Evolutionary conservation across 1,140 invertebrate genomes (phyloP), one percentile per base, ranked within the genome.

Genomic region (Adelges cooleyi): DNA sequence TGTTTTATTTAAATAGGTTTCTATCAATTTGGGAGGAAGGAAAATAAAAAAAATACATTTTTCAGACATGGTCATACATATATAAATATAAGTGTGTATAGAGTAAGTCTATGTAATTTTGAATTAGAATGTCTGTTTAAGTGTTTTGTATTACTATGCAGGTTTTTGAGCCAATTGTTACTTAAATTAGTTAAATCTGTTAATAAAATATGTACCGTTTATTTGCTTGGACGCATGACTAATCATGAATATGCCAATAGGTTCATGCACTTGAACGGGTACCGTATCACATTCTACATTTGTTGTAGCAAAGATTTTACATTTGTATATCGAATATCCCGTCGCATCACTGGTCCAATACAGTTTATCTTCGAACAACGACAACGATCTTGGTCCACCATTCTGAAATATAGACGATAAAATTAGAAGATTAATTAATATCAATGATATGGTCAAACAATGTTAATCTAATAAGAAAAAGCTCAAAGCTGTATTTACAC

Each of bases 351-450:
- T 90, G 40, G 84, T 89, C 89, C 92, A 95, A 72, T 86, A 95
- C 1, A 96, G 71, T 11, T 77, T 80, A 74, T 94, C 84, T 75
- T 94, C 92, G 73, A 94, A 95, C 2, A 96, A 81, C 1, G 85
- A 81, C 54, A 97, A 77, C 1, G 87, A 83, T 72, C 86, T 90
- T 0, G 92, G 91, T n/a, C n/a, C n/a, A 75, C 44, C 20, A 29
- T 62, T 40, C 56, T 62, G 46, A 22, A 40, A 29, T n/a, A 20
- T 46, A 48, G 29, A 33, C 11, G 11, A 33, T 11, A 33, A 11
- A 5, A 33, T 33, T 17, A 6, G 25, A 29, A 23, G 3, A 27
- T 15, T 62, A 44, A n/a, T 48, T 13, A 22, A 6, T 4, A 11
- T 44, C 4, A 46, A 18, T n/a, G 22, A 48, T 15, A 29, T 46